Evolutionary conservation across 1,140 invertebrate genomes (phyloP), one percentile per base, ranked within the genome.

Genomic region (Andrena cerasifolii): DNA sequence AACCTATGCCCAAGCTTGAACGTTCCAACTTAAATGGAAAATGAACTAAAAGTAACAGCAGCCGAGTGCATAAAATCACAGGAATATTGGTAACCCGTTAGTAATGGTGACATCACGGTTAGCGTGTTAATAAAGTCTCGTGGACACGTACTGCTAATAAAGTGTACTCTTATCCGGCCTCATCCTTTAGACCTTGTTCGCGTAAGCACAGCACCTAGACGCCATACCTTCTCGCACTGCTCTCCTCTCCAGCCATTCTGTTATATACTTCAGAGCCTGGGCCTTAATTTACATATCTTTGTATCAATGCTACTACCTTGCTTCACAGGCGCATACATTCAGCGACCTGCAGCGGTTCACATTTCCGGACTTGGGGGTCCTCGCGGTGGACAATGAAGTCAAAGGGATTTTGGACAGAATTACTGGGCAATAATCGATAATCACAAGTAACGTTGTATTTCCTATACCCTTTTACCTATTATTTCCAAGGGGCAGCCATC

Each of bases 221-320:
- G 31, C 26, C 54, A 47, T 66, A 49, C 54, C 66, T 71, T 70
- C 80, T 75, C 36, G 47, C 59, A 40, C 67, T 40, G 51, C 31
- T 49, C 10, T 28, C 43, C 70, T 79, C 65, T 54, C 33, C 33
- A 54, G 43, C 63, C 71, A 45, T 85, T 77, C 72, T 66, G 83
- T 80, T 83, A 77, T 70, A 84, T 65, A 80, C 81, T 80, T 58
- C 61, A 62, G 61, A 62, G 47, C 62, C 73, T 59, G 74, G 73
- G 63, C 28, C 78, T 74, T 84, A 74, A 85, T 85, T 86, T 87
- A 86, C 85, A 87, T 87, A 87, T 87, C 85, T 87, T 77, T 79
- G 85, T 84, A 87, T 87, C 85, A 82, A 86, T 84, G 85, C 82
- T 86, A 74, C 82, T 82, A 74, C 66, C 85, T 86, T 54, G 79